Evolutionary conservation across 2,888 invertebrate genomes (phyloP).

Genomic region (Drosophila macrospina): DNA sequence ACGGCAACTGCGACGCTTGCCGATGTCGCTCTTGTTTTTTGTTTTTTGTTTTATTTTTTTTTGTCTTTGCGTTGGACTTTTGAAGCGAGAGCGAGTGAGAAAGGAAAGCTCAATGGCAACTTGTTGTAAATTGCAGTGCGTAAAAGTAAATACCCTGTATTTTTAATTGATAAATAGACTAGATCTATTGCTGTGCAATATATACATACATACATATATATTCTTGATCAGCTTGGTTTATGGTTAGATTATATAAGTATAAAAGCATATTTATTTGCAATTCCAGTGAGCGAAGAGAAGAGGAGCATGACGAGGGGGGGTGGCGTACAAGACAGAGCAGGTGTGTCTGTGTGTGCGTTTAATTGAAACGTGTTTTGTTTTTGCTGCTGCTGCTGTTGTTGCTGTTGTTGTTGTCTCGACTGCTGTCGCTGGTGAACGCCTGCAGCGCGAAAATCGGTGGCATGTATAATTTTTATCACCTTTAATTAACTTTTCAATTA

Average conservation of each 20-base stretch:
- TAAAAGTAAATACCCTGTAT: constrained; percentile 33
- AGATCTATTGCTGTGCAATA: constrained; percentile 10
- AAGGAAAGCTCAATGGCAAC: constrained; percentile 36
- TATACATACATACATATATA: constrained; percentile 6
- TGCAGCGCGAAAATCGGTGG: constrained; percentile 83
- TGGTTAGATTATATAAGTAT: not conserved
- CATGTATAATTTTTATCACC: constrained; percentile 84
- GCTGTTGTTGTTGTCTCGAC: constrained; percentile 41
- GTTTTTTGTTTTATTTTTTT: too few species aligned
- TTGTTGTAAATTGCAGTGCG: constrained; percentile 49
- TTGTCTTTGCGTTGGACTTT: constrained; percentile 12
- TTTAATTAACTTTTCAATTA: constrained; percentile 84
- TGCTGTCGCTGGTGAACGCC: constrained; percentile 68
- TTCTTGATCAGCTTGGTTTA: not conserved
- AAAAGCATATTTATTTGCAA: not conserved
- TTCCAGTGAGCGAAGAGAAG: not conserved
- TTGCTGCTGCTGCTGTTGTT: constrained; percentile 26
- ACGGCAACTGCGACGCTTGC: constrained; percentile 29
- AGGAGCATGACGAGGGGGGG: not conserved
- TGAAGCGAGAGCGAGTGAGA: constrained; percentile 11
- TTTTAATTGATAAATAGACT: constrained; percentile 50
- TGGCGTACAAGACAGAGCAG: constrained; percentile 18
- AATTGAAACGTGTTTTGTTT: constrained; percentile 71
- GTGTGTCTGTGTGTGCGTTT: constrained; percentile 39
- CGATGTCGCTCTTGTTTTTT: constrained; percentile 11